phyloP scores from a whole-genome alignment of 2,113 vertebrate genomes.

The Lepidothrix coronata region DNA sequence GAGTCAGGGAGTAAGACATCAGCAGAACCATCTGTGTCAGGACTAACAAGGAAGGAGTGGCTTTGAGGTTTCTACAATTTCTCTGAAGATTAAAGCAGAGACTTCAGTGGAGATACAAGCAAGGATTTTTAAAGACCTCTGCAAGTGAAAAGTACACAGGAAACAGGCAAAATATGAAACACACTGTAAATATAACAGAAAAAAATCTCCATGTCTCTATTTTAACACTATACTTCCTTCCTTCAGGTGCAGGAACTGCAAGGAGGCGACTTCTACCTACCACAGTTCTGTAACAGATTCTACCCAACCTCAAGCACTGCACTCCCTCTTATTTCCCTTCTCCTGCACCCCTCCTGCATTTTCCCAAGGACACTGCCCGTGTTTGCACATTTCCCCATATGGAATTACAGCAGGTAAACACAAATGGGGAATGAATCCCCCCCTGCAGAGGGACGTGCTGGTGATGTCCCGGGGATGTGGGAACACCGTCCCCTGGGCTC shows the following conservation, averaged over 20 bases:
- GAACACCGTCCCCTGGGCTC: neutral
- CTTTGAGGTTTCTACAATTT: neutral
- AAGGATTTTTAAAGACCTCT: neutral
- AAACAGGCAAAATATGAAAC: neutral
- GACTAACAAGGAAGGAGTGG: neutral
- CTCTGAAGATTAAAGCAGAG: conserved; percentile 8
- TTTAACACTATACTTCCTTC: neutral
- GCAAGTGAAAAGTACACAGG: neutral
- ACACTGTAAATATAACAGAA: neutral
- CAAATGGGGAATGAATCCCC: neutral
- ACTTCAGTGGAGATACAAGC: neutral
- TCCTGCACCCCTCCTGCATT: neutral
- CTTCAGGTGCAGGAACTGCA: neutral
- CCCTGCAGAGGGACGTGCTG: neutral
- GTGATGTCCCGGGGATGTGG: neutral
- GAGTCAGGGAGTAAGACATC: neutral
- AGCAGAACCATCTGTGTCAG: neutral
- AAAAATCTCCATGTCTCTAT: neutral
- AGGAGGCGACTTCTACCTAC: neutral
- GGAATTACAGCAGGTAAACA: neutral
- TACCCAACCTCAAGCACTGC: neutral
- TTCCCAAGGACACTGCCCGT: neutral
- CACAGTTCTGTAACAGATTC: neutral
- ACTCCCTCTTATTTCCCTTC: neutral
- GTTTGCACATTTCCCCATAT: neutral